A percentile compares a stretch with the other conserved stretches of the same genome.
Evolutionary conservation across 1,140 invertebrate genomes (phyloP).

Genomic region (Tetramorium alpestre): DNA sequence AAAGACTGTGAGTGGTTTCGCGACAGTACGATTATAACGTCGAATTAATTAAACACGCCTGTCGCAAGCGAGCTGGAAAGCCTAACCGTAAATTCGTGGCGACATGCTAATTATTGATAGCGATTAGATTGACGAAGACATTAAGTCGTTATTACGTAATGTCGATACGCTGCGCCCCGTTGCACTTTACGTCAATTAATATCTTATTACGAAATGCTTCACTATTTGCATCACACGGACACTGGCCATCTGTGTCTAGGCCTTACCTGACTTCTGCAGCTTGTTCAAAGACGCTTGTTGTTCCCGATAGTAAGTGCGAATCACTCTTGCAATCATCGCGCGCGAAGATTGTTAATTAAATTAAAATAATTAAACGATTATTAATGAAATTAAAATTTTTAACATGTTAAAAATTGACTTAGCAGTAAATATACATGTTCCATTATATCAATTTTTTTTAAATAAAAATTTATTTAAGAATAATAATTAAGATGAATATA

Average conservation of each 20-base stretch:
- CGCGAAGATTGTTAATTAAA: constrained; percentile 13
- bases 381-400: background rate
- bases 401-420: too few relatives aligned
- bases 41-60: constrained; percentile 9
- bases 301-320: constrained; percentile 48
- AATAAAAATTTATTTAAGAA: background rate
- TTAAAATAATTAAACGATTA: background rate
- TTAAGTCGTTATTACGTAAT: constrained; percentile 62
- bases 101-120: constrained; percentile 42
- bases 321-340: constrained; percentile 19
- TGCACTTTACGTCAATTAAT: constrained; percentile 73
- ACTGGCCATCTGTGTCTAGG: constrained; percentile 79
- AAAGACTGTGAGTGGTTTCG: background rate
- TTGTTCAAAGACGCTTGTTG: constrained; percentile 62
- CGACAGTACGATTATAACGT: background rate
- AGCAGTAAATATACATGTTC: background rate
- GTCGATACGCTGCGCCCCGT: constrained; percentile 40
- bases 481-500: background rate
- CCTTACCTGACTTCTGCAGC: constrained; percentile 66
- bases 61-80: constrained; percentile 4
- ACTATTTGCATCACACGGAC: constrained; percentile 78
- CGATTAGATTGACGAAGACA: constrained; percentile 49
- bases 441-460: background rate
- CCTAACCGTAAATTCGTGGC: constrained; percentile 26
- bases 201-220: constrained; percentile 75